Conservation (phyloP, 2,797 vertebrate genomes). For the Xiphorhynchus erythropygius region DNA sequence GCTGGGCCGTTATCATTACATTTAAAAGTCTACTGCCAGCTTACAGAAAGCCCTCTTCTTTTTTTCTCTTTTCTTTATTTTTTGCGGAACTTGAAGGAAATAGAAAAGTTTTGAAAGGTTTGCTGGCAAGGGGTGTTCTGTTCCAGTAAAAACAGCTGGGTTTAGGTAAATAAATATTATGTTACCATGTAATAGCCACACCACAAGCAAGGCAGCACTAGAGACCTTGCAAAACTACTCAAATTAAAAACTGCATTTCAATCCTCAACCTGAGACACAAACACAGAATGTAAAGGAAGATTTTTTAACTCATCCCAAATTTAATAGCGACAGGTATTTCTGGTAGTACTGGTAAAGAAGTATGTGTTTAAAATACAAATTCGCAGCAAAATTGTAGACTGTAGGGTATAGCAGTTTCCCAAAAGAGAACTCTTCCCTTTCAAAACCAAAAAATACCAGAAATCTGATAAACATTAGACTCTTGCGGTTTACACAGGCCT, state of each 20-base stretch:
- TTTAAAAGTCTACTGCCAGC: neutral
- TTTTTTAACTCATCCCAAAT: neutral
- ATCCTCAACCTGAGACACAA: neutral
- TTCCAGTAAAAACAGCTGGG: neutral
- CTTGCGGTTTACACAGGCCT: neutral
- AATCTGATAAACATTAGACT: neutral
- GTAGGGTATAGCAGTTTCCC: neutral
- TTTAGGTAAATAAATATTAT: constrained; percentile 9
- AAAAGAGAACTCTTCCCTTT: neutral
- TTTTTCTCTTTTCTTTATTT: neutral
- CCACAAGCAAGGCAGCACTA: neutral
- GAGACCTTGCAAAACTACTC: neutral
- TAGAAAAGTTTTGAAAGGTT: neutral
- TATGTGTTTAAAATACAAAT: neutral
- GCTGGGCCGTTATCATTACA: accelerated
- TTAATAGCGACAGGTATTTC: neutral
- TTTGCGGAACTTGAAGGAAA: neutral
- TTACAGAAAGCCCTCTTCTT: neutral
- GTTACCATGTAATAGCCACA: neutral
- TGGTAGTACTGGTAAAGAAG: neutral
- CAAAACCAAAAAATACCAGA: neutral
- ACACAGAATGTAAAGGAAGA: neutral
- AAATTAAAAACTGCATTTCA: neutral
- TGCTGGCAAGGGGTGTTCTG: accelerated
- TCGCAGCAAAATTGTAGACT: neutral